Evolutionary conservation across 2,888 invertebrate genomes (phyloP), one percentile per base, ranked within the genome.

Genomic region (Diaprepes abbreviatus): DNA sequence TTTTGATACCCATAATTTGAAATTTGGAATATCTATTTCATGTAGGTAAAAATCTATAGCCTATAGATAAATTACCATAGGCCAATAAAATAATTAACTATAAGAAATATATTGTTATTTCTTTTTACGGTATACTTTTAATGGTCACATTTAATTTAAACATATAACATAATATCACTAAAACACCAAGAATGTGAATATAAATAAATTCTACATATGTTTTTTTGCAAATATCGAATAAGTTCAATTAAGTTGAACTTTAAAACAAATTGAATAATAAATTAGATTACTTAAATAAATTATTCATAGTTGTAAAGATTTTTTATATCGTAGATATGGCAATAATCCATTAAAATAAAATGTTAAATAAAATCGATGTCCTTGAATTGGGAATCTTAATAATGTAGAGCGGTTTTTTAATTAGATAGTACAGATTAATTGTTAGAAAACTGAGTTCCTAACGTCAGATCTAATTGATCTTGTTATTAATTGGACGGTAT

Each of bases 401-500:
- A 40, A 64, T 55, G 50, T 62, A 54, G 68, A 64, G 64, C 63
- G 33, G 63, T 31, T 68, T 67, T 67, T 68, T 68, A 68, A 69
- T 69, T 64, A 69, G 58, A 58, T 58, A 58, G 54, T 54, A 50
- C 54, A 60, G 52, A 67, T 67, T 60, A 67, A 45, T 59, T 52
- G 54, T 54, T 50, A 69, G 55, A 62, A 64, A 69, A 57, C 57
- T 54, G 35, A 60, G 50, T 40, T 31, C 52, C 38, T 24, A 64
- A 40, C 63, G 70, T 70, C 70, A 65, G 17, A 59, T 59, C 65
- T 65, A 70, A 70, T 70, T 70, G 70, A 70, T 59, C 70, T 70
- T 12, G 50, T 65, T 70, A 48, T 64, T 58, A 54, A 55, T 60
- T 63, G 62, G 65, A 58, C 43, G 43, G 52, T 54, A 52, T 52